phyloP scores from a whole-genome alignment of 2,797 vertebrate genomes.

The Crypturellus tataupa region DNA sequence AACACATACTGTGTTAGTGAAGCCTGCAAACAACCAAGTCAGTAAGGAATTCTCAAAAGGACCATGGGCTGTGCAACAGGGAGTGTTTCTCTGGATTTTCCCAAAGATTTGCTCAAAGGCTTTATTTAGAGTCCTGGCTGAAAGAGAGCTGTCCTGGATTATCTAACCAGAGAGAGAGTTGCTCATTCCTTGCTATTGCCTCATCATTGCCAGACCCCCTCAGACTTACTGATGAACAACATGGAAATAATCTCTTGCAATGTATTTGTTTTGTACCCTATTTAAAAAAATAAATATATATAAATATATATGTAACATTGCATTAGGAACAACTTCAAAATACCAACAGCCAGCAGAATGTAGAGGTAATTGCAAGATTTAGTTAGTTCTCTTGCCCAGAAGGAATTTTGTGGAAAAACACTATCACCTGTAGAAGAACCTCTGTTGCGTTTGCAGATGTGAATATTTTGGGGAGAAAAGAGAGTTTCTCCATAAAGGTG shows the following conservation, averaged over 20 bases:
- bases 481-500: background rate
- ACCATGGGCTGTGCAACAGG: background rate
- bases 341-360: background rate
- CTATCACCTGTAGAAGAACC: background rate
- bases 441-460: background rate
- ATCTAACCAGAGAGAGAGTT: background rate
- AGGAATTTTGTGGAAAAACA: slow-evolving; percentile 24
- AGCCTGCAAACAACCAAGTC: slow-evolving; percentile 64
- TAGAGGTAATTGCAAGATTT: background rate
- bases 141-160: background rate
- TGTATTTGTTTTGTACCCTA: background rate
- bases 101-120: background rate
- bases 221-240: background rate
- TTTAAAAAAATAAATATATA: background rate
- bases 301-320: accelerated
- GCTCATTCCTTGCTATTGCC: background rate
- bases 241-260: background rate
- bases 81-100: slow-evolving; percentile 22
- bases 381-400: background rate
- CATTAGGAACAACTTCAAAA: background rate
- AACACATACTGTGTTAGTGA: slow-evolving; percentile 6
- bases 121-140: slow-evolving; percentile 32
- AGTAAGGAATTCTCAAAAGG: slow-evolving; percentile 47
- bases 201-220: background rate
- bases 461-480: slow-evolving; percentile 2